These are phyloP conservation scores for Xestia c-nigrum DNA, from an alignment of 2,888 invertebrate species.

Conservation along the genomic window DNA sequence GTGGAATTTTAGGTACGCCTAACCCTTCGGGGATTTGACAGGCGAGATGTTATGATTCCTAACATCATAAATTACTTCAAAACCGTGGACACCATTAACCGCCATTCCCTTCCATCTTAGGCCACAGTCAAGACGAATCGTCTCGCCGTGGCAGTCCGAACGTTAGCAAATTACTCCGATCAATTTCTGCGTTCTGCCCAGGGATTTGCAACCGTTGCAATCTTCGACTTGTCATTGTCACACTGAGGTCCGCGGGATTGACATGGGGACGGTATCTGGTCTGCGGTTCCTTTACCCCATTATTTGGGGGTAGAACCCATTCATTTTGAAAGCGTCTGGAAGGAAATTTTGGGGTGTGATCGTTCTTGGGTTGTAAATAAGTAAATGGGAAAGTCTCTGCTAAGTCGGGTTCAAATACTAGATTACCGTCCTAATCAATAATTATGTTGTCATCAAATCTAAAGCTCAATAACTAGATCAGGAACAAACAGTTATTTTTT, in stretches of 20 bases:
- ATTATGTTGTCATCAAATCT: background rate
- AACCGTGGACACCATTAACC: constrained; percentile 4
- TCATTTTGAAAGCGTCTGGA: constrained; percentile 25
- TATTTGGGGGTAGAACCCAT: constrained; percentile 50
- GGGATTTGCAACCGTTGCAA: constrained; percentile 85
- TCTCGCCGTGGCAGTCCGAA: constrained; percentile 73
- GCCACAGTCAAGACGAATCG: constrained; percentile 74
- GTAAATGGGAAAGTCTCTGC: background rate
- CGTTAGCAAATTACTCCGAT: constrained; percentile 85
- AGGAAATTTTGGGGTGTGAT: background rate
- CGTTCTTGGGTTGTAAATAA: background rate
- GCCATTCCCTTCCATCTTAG: constrained; percentile 38
- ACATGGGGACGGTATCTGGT: constrained; percentile 60
- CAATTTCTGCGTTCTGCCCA: constrained; percentile 79
- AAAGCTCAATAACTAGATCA: background rate
- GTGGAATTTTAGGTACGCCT: too few relatives aligned
- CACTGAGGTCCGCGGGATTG: constrained; percentile 66
- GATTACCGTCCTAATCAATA: background rate
- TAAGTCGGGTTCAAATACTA: background rate
- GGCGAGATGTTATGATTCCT: background rate
- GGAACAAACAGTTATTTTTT: background rate
- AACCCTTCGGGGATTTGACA: too few relatives aligned
- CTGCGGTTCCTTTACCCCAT: constrained; percentile 47
- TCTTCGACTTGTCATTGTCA: constrained; percentile 88
- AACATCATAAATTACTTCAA: background rate